Evolutionary conservation across 2,113 vertebrate species (phyloP), one percentile per base, ranked within the genome.

Genomic region (Gnathonemus longibarbis): DNA sequence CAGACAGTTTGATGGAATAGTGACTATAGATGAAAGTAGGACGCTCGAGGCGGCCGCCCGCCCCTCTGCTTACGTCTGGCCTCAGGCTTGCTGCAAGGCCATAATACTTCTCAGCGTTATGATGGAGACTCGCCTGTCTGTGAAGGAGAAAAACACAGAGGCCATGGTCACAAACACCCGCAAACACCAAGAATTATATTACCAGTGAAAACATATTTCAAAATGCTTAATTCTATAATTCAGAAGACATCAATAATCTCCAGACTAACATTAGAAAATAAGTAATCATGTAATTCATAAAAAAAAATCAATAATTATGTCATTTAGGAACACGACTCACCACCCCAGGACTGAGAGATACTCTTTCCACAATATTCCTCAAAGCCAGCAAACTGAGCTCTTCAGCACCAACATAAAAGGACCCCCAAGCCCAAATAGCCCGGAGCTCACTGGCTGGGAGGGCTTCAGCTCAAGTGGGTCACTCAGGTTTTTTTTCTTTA

Each of bases 71-170:
- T 48, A 87, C 85, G 50, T 87, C 31, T 0, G 88, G 74, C 42
- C 88, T 77, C 70, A 89, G 70, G 49, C 49, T 83, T 35, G 88
- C 88, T n/a, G 88, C 88, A 19, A 35, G 70, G 19, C 74, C 49
- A 27, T 89, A 89, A 27, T 89, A 89, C 88, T 83, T 89, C 74
- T 89, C 88, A 39, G 88, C 88, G 3, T 74, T 46, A 8, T 84
- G 70, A 48, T 89, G 74, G 88, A 89, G 88, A 50, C 88, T 80
- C 10, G 88, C 98, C 96, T 99, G 98, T 95, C 98, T 99, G 94
- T 90, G 92, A 94, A 94, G 84, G 91, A 89, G 93, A 95, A 19
- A 46, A 27, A 39, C 85, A 52, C 85, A 24, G 27, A 77, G 35
- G 17, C 31, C 1, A 77, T 42, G 5, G 17, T 39, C 35, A 80